Evolutionary conservation across 2,797 vertebrate genomes (phyloP).

Genomic region (Xyrichtys novacula): DNA sequence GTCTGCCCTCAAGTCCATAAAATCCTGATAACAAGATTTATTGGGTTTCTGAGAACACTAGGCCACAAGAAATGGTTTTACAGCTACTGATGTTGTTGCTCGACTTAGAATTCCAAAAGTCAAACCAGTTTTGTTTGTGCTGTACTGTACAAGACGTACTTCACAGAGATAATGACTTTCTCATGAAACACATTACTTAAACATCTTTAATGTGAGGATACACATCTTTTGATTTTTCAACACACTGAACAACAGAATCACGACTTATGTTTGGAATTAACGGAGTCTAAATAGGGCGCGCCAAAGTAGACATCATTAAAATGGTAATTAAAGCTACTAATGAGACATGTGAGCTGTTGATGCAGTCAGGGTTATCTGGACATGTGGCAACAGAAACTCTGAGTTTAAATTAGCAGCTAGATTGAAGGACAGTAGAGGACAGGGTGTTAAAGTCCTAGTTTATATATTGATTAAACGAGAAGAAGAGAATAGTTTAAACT

Average conservation of each 20-base stretch:
- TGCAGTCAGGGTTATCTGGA: neutral
- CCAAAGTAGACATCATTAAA: neutral
- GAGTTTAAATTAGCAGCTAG: neutral
- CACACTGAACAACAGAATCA: no score
- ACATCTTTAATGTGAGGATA: no score
- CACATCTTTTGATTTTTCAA: no score
- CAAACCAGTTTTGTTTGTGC: no score
- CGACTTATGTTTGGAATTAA: no score
- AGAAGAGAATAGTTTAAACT: neutral
- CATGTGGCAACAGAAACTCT: neutral
- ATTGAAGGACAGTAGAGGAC: neutral
- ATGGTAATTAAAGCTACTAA: neutral
- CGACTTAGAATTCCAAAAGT: no score
- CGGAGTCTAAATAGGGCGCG: neutral
- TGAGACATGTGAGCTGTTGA: neutral
- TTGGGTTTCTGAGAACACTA: constrained; percentile 49
- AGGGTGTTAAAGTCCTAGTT: no score
- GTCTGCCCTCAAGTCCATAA: constrained; percentile 43
- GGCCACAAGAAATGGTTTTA: constrained; percentile 12
- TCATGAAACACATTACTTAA: no score
- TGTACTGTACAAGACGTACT: no score
- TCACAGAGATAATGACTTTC: no score
- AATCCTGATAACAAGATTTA: constrained; percentile 68
- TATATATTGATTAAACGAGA: neutral
- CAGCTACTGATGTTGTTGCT: neutral